Conservation (phyloP, 1,140 invertebrate genomes). For the Proales similis region DNA sequence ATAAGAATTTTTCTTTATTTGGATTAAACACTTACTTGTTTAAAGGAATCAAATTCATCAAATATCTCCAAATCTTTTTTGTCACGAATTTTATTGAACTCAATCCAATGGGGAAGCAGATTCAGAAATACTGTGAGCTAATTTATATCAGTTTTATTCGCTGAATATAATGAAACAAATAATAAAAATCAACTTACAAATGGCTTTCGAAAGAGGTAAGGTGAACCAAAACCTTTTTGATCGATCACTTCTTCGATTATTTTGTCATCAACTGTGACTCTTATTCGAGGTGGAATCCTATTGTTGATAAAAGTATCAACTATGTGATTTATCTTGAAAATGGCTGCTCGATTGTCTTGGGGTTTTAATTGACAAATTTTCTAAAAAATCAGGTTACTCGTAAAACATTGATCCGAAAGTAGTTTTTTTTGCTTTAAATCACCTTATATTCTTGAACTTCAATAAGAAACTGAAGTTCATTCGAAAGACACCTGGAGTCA, state of each 20-base stretch:
- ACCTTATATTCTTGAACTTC: slow-evolving; percentile 35
- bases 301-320: slow-evolving; percentile 35
- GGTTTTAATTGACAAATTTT: slow-evolving; percentile 20
- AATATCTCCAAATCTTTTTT: slow-evolving; percentile 31
- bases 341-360: slow-evolving; percentile 26
- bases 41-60: slow-evolving; percentile 30
- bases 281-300: slow-evolving; percentile 18
- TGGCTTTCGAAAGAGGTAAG: slow-evolving; percentile 16
- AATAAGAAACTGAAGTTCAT: slow-evolving; percentile 30
- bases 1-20: no score
- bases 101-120: slow-evolving; percentile 33
- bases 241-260: slow-evolving; percentile 8
- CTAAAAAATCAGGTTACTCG: neutral
- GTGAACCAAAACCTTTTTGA: slow-evolving; percentile 32
- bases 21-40: slow-evolving; percentile 33
- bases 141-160: slow-evolving; percentile 2
- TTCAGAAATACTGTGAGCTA: slow-evolving; percentile 16
- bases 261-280: slow-evolving; percentile 15
- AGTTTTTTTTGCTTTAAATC: neutral
- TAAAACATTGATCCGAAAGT: neutral
- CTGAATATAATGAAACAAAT: neutral
- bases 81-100: slow-evolving; percentile 28
- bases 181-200: slow-evolving; percentile 13
- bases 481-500: slow-evolving; percentile 18
- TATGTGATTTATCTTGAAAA: slow-evolving; percentile 36